Base-by-base conservation (phyloP, 2,113 vertebrate species). In the Catharus fuscescens region DNA sequence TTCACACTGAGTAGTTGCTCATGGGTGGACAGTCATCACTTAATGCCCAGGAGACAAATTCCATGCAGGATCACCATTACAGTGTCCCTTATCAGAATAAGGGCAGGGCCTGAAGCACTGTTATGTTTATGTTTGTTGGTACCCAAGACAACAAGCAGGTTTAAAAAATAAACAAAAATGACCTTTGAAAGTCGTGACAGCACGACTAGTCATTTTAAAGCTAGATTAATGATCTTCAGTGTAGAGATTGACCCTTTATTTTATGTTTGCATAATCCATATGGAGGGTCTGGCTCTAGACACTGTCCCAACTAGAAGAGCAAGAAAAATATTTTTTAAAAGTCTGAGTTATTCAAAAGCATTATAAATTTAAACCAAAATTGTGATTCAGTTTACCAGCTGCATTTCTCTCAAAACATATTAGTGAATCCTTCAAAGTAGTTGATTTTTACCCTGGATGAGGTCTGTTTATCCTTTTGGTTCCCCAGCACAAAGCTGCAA, bases 151-250 rank as follows among this genome's bases (percentile, higher is more conserved):
- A 87, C 67, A 92, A 71, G 42, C 23, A 73, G 42, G 50, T 62
- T 94, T 88, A 31, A 59, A 86, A 91, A 95, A 71, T 50, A 86
- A 90, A 83, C 34, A 15, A 70, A 88, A 80, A 42, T 36, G 67
- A 93, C 90, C 76, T 80, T 59, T 60, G 86, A 86, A 80, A 83
- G 45, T 52, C 0, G 1, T 52, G 83, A 86, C 62, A 67, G 76
- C 47, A 83, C 0, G 0, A 59, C 9, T 60, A 40, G 13, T 86
- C 60, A 90, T 76, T 90, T 83, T 81, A 93, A 88, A 92, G 38
- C 47, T 48, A 95, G 85, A 91, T 86, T 73, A 90, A 92, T 36
- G 48, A 90, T 67, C 71, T 40, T 44, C 31, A 64, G 42, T 18
- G 23, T 16, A 64, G 47, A 93, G 52, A 80, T 29, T 62, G 67